Evolutionary conservation across 2,888 invertebrate species (phyloP).

Genomic region (Trichacis sp.): DNA sequence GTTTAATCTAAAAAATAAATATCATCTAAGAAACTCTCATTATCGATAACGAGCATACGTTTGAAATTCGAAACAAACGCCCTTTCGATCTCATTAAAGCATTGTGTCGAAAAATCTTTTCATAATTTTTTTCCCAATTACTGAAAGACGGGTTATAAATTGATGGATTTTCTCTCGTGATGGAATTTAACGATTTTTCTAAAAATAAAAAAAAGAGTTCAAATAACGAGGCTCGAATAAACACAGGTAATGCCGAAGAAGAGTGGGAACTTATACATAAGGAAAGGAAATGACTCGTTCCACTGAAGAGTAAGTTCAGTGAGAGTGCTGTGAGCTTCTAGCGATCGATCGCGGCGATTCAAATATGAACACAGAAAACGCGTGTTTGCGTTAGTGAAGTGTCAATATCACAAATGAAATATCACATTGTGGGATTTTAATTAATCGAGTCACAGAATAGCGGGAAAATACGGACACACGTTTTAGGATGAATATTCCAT

Average conservation of each 20-base stretch:
- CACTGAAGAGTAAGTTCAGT: slow-evolving; percentile 66
- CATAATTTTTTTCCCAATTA: too few species aligned
- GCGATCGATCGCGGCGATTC: slow-evolving; percentile 59
- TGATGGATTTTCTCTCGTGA: too few species aligned
- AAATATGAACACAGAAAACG: slow-evolving; percentile 61
- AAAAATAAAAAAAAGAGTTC: not conserved
- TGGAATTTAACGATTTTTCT: too few species aligned
- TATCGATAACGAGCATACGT: too few species aligned
- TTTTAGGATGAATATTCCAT: slow-evolving; percentile 40
- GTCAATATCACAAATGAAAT: slow-evolving; percentile 28
- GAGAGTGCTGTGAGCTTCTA: slow-evolving; percentile 67
- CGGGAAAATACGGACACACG: not conserved
- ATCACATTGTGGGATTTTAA: slow-evolving; percentile 18
- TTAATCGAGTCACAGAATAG: not conserved
- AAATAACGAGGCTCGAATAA: slow-evolving; percentile 11
- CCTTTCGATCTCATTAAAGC: too few species aligned
- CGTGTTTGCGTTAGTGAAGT: slow-evolving; percentile 36
- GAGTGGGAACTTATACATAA: slow-evolving; percentile 65
- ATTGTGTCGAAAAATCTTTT: too few species aligned
- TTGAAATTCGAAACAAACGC: too few species aligned
- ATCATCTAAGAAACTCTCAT: too few species aligned
- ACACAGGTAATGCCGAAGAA: slow-evolving; percentile 26
- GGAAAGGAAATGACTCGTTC: slow-evolving; percentile 62
- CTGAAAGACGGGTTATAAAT: too few species aligned
- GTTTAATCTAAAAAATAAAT: too few species aligned